Evolutionary conservation across 2,797 vertebrate species (phyloP).

Genomic region (Pseudopleuronectes americanus): DNA sequence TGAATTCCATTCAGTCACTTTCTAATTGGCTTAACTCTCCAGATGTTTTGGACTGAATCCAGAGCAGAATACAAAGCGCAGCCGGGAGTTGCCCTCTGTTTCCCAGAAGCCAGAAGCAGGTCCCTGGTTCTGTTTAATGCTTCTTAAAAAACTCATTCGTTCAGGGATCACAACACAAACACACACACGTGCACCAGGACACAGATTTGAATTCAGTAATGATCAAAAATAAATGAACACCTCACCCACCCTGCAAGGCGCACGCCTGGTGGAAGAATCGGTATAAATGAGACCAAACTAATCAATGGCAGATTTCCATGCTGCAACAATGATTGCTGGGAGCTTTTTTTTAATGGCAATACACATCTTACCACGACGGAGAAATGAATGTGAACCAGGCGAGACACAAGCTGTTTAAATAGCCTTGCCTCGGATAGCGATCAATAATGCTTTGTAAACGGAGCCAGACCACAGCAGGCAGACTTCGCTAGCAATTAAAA

Average conservation of each 20-base stretch:
- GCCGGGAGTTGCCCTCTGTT: slow-evolving; percentile 34
- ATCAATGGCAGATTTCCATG: slow-evolving; percentile 53
- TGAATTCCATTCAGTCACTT: slow-evolving; percentile 66
- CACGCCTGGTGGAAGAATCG: slow-evolving; percentile 22
- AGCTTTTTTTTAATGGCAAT: slow-evolving; percentile 45
- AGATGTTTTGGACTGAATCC: slow-evolving; percentile 53
- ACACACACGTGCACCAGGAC: slow-evolving; percentile 22
- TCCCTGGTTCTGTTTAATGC: slow-evolving; percentile 36
- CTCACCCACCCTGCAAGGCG: slow-evolving; percentile 10
- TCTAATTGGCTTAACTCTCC: slow-evolving; percentile 70
- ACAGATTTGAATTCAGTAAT: slow-evolving; percentile 17
- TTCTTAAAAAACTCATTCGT: slow-evolving; percentile 44
- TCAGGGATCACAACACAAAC: slow-evolving; percentile 14
- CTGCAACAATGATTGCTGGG: slow-evolving; percentile 22
- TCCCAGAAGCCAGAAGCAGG: slow-evolving; percentile 23
- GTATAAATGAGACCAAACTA: slow-evolving; percentile 56
- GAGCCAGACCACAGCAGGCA: slow-evolving; percentile 42
- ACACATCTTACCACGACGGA: slow-evolving; percentile 26
- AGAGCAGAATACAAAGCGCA: slow-evolving; percentile 40
- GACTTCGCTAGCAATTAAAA: slow-evolving; percentile 62
- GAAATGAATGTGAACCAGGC: slow-evolving; percentile 45
- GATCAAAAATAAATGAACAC: slow-evolving; percentile 52
- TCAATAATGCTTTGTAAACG: slow-evolving; percentile 67
- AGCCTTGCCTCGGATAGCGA: slow-evolving; percentile 44
- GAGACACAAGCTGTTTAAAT: slow-evolving; percentile 48